Conservation (phyloP, 1,140 invertebrate species). For the Neodiprion lecontei region DNA sequence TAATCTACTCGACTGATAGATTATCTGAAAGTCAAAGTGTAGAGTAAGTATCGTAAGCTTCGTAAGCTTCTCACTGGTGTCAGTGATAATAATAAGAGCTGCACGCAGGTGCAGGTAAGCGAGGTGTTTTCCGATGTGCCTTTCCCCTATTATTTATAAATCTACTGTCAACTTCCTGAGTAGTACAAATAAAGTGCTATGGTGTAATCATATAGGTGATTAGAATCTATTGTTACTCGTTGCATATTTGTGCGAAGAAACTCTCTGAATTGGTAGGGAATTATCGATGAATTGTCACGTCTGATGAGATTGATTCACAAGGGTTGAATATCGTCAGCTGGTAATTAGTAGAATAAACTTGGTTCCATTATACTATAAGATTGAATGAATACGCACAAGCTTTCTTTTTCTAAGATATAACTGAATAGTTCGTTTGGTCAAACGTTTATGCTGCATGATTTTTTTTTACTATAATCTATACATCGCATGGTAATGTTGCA, state of each 20-base stretch:
- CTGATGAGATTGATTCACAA: no score
- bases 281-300: no score
- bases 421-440: constrained; percentile 14
- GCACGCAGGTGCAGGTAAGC: background rate
- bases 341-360: background rate
- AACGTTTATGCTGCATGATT: constrained; percentile 31
- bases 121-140: no score
- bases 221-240: no score
- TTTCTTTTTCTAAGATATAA: constrained; percentile 52
- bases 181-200: no score
- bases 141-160: no score
- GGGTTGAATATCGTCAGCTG: background rate
- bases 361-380: constrained; percentile 26
- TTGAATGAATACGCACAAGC: constrained; percentile 37
- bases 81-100: background rate
- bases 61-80: background rate
- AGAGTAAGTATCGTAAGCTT: constrained; percentile 2
- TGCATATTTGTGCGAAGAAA: no score
- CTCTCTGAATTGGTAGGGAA: no score
- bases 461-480: background rate
- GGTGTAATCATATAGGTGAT: no score
- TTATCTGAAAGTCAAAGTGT: background rate
- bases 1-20: background rate
- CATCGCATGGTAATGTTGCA: constrained; percentile 11
- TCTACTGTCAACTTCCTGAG: no score